These are phyloP conservation scores for Branchellion lobata DNA, from an alignment of 2,888 invertebrate genomes.

Conservation along the genomic window DNA sequence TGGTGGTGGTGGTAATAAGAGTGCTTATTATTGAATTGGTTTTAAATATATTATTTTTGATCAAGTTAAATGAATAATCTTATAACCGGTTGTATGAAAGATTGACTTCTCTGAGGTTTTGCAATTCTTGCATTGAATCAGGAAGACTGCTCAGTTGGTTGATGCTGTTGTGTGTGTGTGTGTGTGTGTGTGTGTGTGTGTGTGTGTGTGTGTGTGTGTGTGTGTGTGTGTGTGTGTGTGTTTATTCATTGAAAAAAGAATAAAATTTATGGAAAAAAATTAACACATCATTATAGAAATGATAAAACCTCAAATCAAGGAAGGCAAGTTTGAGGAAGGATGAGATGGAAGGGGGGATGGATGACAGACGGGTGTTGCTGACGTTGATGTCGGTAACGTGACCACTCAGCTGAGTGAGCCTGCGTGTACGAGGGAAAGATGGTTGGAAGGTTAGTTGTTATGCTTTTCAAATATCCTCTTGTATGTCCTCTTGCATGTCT, in stretches of 20 bases:
- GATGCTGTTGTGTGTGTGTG: constrained; percentile 53
- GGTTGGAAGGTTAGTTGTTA: too few relatives aligned
- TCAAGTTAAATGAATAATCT: too few relatives aligned
- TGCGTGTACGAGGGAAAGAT: not conserved
- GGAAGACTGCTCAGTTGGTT: constrained; percentile 18
- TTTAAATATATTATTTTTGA: too few relatives aligned
- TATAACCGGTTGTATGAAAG: constrained; percentile 2
- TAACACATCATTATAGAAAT: too few relatives aligned
- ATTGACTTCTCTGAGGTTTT: not conserved
- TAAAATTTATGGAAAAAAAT: too few relatives aligned
- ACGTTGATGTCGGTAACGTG: constrained; percentile 48
- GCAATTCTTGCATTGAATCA: not conserved
- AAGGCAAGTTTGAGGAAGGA: constrained; percentile 44
- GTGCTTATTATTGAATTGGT: too few relatives aligned
- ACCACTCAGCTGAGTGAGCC: constrained; percentile 39
- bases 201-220: too few relatives aligned
- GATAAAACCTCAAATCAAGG: constrained; percentile 51
- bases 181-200: too few relatives aligned
- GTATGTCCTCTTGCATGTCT: too few relatives aligned
- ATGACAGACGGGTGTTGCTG: constrained; percentile 48
- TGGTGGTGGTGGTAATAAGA: not conserved
- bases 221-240: too few relatives aligned
- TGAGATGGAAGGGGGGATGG: constrained; percentile 40
- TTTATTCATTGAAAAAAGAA: too few relatives aligned
- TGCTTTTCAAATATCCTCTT: too few relatives aligned